phyloP scores from a whole-genome alignment of 2,888 invertebrate genomes.

The Rosalia funebris region DNA sequence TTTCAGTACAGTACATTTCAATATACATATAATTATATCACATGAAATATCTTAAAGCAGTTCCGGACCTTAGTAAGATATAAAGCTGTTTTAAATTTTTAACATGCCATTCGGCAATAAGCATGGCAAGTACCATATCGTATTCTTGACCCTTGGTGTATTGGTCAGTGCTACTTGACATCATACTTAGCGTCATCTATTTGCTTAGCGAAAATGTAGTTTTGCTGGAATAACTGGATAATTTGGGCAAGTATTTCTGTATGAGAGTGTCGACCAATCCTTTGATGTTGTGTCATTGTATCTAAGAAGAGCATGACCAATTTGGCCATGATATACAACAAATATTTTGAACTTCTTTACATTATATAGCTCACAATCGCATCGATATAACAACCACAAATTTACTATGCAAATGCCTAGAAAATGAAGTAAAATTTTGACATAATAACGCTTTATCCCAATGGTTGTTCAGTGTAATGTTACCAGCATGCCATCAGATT shows the following conservation, averaged over 20 bases:
- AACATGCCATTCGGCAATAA: neutral
- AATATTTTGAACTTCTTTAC: neutral
- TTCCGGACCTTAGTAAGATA: neutral
- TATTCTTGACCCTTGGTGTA: neutral
- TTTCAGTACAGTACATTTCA: neutral
- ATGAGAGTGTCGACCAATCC: neutral
- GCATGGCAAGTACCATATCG: neutral
- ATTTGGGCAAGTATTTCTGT: neutral
- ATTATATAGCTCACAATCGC: neutral
- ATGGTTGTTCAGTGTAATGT: neutral
- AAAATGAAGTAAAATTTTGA: neutral
- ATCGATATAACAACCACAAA: neutral
- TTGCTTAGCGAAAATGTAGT: neutral
- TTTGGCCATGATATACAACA: neutral
- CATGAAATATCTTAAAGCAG: neutral
- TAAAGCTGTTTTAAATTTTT: neutral
- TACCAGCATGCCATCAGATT: neutral
- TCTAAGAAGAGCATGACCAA: neutral
- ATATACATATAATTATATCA: neutral
- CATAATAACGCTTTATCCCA: neutral
- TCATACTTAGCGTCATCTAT: neutral
- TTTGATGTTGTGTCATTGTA: neutral
- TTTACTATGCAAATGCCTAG: neutral
- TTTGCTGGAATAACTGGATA: neutral
- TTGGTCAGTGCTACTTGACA: neutral